Conservation (phyloP, 2,797 vertebrate genomes). For the Bryconaethiops microstoma region DNA sequence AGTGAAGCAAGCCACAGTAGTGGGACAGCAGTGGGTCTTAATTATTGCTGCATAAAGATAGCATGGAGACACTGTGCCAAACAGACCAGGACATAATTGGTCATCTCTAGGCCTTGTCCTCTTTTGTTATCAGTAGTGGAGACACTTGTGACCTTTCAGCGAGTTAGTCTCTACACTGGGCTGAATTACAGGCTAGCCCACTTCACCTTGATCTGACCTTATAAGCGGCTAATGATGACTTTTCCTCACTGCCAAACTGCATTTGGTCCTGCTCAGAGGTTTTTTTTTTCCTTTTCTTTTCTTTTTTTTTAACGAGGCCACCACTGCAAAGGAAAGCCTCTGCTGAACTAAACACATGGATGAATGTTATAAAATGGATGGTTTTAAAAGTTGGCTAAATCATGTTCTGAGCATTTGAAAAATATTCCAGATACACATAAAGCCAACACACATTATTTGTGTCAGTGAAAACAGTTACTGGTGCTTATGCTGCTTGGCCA, state of each 20-base stretch:
- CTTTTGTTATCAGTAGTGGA: conserved; percentile 7
- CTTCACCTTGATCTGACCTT: conserved; percentile 52
- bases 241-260: conserved; percentile 19
- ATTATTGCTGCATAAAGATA: conserved; percentile 42
- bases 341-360: background rate
- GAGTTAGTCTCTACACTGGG: background rate
- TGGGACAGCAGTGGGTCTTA: conserved; percentile 34
- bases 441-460: background rate
- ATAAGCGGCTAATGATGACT: conserved; percentile 42
- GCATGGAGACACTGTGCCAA: background rate
- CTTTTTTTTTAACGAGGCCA: background rate
- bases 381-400: background rate
- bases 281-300: background rate
- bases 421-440: too few species aligned
- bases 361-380: background rate
- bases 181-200: conserved; percentile 36
- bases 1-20: background rate
- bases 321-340: background rate
- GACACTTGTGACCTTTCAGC: conserved; percentile 22
- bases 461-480: background rate
- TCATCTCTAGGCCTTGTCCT: conserved; percentile 38
- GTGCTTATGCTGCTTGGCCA: background rate
- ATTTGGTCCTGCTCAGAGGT: background rate
- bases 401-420: background rate
- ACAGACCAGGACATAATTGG: conserved; percentile 40